Evolutionary conservation across 92 coral and sea anemone species (phyloP), one percentile per base, ranked within the genome.

Genomic region (Heteractis magnifica): DNA sequence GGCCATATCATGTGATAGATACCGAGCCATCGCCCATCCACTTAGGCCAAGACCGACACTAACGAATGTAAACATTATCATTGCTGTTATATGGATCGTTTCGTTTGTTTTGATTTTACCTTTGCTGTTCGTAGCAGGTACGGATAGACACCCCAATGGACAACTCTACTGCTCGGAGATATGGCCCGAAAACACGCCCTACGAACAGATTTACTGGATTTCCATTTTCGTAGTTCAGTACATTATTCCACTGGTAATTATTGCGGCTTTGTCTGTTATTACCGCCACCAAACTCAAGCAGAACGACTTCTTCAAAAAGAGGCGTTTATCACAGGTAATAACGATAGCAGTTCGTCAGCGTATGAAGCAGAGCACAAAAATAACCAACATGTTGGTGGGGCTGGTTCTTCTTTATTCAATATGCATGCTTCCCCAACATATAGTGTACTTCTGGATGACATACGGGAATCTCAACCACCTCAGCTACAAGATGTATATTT

Each of bases 391-490:
- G 98, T 81, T 94, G 56, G 62, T 94, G 7, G 96, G 92, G n/a
- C 65, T 94, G 68, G 95, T 94, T 18, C 34, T 87, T 10, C 81
- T 94, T 26, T 94, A 94, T 48, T 82, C 94, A 1, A 71, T 94
- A 48, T 94, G 97, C 52, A 92, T 94, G 97, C 87, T 94, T 16
- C 98, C 98, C 1, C 98, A 94, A 53, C 98, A 94, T 65, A 85
- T 88, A 8, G 88, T 94, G 23, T 94, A 90, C 68, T 94, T 94
- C 85, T 94, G 97, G 98, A 87, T 90, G 92, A 89, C 78, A 11
- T 94, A 86, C 83, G 98, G 98, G 0, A 82, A 94, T 58, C 94
- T 94, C 6, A 84, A 88, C 81, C 58, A 81, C 49, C 87, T 90
- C 72, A 91, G 88, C 77, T 92, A 90, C 86, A 90, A 87, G 68